A percentile compares a stretch with the other conserved stretches of the same genome.
Conservation (phyloP, 2,888 invertebrate genomes). For the Bombyx huttoni region DNA sequence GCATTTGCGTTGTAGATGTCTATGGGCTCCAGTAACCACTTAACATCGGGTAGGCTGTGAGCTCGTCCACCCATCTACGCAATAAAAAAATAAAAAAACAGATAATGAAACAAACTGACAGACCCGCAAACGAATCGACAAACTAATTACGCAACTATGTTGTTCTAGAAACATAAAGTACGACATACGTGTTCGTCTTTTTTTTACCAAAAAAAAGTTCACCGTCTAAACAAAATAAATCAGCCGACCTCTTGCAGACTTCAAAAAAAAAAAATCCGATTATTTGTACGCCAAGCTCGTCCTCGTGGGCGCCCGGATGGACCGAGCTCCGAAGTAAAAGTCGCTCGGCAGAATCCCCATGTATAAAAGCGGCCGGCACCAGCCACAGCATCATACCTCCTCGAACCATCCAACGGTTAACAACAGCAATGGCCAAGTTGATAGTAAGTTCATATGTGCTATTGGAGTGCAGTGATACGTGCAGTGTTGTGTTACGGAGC, state of each 20-base stretch:
- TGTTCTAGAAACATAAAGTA: too few relatives aligned
- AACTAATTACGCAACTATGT: too few relatives aligned
- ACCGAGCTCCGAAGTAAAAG: conserved; percentile 59
- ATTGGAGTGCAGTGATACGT: conserved; percentile 54
- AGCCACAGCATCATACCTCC: conserved; percentile 45
- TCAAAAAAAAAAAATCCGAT: conserved; percentile 35
- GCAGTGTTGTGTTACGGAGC: conserved; percentile 10
- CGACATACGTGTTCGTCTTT: too few relatives aligned
- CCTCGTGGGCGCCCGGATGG: conserved; percentile 41
- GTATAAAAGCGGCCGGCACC: conserved; percentile 48
- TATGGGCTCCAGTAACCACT: too few relatives aligned
- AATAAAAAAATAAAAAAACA: too few relatives aligned
- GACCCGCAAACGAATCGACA: too few relatives aligned
- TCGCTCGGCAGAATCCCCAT: conserved; percentile 41
- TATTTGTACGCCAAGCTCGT: conserved; percentile 48
- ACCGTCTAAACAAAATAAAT: conserved; percentile 5
- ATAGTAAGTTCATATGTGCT: conserved; percentile 47
- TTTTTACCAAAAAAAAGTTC: background rate
- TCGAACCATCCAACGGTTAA: conserved; percentile 33
- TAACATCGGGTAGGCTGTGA: too few relatives aligned
- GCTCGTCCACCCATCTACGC: too few relatives aligned
- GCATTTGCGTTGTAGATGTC: too few relatives aligned
- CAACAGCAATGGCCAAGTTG: conserved; percentile 60
- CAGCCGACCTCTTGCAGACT: conserved; percentile 15
- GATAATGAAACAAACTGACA: too few relatives aligned